These are phyloP conservation scores for Pterois miles DNA, from an alignment of 2,797 vertebrate genomes.

Conservation along the genomic window DNA sequence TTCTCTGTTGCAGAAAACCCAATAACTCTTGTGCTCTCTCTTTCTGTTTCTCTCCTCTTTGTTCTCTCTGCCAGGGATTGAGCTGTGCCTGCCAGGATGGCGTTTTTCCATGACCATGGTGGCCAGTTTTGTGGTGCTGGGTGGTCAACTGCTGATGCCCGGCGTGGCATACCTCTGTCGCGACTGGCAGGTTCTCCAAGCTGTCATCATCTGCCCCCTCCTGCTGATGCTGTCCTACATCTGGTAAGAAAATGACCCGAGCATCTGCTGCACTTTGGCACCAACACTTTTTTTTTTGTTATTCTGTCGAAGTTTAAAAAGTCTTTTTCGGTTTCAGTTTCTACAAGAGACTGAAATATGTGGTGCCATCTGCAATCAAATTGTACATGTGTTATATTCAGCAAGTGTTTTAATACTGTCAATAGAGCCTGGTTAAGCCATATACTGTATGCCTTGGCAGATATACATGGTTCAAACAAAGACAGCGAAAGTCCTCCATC, in stretches of 20 bases:
- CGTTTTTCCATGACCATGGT: constrained; percentile 98
- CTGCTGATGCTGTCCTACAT: constrained; percentile 95
- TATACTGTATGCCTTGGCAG: not conserved
- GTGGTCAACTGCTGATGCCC: constrained; percentile 94
- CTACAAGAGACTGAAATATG: not conserved
- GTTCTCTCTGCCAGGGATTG: constrained; percentile 86
- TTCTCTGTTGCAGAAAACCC: not conserved
- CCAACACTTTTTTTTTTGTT: not conserved
- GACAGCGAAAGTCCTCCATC: not conserved
- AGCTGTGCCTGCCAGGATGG: constrained; percentile 92
- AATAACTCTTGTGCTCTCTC: not conserved
- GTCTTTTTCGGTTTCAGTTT: constrained; percentile 12
- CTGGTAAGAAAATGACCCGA: constrained; percentile 84
- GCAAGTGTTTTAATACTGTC: not conserved
- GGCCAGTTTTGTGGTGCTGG: constrained; percentile 93
- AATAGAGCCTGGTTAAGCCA: constrained; percentile 6
- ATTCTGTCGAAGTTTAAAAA: not conserved
- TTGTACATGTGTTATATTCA: not conserved
- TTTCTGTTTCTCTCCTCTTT: not conserved
- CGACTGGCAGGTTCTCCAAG: constrained; percentile 97
- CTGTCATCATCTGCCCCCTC: constrained; percentile 94
- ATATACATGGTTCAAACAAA: constrained; percentile 9
- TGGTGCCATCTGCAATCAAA: not conserved
- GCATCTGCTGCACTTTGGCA: constrained; percentile 18
- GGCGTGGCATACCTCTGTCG: constrained; percentile 91